phyloP scores from a whole-genome alignment of 2,888 invertebrate genomes.

The Amaurobius ferox region DNA sequence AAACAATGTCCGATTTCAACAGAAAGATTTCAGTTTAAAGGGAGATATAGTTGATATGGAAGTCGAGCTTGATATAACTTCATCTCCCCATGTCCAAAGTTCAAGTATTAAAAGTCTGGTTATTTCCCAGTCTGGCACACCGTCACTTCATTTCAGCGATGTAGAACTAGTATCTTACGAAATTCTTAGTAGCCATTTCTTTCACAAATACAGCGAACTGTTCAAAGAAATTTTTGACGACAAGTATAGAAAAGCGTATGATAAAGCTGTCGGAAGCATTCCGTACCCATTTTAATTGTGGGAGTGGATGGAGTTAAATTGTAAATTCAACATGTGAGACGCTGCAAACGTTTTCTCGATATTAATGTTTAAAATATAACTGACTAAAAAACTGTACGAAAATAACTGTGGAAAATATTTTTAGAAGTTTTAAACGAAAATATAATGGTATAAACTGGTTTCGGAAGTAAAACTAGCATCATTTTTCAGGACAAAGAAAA shows the following conservation, averaged over 20 bases:
- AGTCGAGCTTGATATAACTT: conserved; percentile 17
- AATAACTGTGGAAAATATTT: too few species aligned
- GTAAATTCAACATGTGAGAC: too few species aligned
- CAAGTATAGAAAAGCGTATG: conserved; percentile 32
- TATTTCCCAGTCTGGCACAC: conserved; percentile 1
- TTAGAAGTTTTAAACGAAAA: too few species aligned
- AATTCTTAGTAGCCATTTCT: conserved; percentile 25
- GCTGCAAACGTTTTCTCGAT: too few species aligned
- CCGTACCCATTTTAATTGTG: conserved; percentile 25
- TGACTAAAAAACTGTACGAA: too few species aligned
- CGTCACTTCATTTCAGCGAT: neutral
- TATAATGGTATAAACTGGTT: too few species aligned
- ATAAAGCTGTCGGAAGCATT: conserved; percentile 22
- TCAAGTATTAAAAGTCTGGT: conserved; percentile 19
- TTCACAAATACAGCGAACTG: conserved; percentile 10
- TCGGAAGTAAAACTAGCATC: too few species aligned
- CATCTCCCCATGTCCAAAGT: conserved; percentile 21
- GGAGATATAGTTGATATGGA: neutral
- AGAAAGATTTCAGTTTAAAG: conserved; percentile 7
- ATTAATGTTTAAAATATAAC: too few species aligned
- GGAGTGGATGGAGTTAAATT: too few species aligned
- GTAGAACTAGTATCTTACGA: conserved; percentile 6
- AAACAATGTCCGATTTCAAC: neutral
- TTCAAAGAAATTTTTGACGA: conserved; percentile 32
- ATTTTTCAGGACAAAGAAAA: too few species aligned